These are phyloP conservation scores for Ictalurus punctatus DNA, from an alignment of 2,113 vertebrate species.

Conservation along the genomic window DNA sequence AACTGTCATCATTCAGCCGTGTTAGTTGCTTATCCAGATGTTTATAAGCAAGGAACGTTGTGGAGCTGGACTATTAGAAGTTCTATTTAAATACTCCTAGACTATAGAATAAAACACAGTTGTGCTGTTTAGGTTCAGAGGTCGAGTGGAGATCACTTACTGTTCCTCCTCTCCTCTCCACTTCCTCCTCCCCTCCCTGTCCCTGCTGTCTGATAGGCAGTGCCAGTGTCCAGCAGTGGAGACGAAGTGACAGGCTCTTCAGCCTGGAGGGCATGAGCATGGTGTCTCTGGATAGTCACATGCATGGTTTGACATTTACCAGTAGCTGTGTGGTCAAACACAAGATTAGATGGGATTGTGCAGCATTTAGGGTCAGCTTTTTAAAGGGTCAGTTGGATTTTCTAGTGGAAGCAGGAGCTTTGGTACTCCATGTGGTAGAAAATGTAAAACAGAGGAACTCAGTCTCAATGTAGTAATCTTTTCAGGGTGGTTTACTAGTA, in stretches of 20 bases:
- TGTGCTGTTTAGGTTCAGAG: slow-evolving; percentile 27
- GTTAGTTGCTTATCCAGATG: too few species aligned
- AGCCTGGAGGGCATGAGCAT: slow-evolving; percentile 60
- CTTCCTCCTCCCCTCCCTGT: background rate
- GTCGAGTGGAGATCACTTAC: slow-evolving; percentile 48
- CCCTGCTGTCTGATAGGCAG: slow-evolving; percentile 59
- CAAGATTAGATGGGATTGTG: slow-evolving; percentile 69
- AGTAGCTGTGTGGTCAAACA: slow-evolving; percentile 61
- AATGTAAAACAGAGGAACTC: background rate
- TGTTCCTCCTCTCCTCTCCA: slow-evolving; percentile 16
- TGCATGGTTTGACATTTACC: slow-evolving; percentile 76
- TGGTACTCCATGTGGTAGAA: background rate
- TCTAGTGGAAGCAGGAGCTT: background rate
- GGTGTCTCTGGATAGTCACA: slow-evolving; percentile 63
- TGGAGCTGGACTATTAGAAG: background rate
- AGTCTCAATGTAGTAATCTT: background rate
- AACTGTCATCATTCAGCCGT: background rate
- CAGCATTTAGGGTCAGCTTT: slow-evolving; percentile 58
- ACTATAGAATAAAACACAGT: background rate
- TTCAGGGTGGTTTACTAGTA: background rate
- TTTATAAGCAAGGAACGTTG: background rate
- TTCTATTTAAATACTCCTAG: background rate
- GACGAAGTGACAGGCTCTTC: slow-evolving; percentile 66
- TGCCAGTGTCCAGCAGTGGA: slow-evolving; percentile 51
- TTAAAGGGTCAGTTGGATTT: background rate